Conservation (phyloP, 2,113 vertebrate genomes). For the Colinus virginianus region DNA sequence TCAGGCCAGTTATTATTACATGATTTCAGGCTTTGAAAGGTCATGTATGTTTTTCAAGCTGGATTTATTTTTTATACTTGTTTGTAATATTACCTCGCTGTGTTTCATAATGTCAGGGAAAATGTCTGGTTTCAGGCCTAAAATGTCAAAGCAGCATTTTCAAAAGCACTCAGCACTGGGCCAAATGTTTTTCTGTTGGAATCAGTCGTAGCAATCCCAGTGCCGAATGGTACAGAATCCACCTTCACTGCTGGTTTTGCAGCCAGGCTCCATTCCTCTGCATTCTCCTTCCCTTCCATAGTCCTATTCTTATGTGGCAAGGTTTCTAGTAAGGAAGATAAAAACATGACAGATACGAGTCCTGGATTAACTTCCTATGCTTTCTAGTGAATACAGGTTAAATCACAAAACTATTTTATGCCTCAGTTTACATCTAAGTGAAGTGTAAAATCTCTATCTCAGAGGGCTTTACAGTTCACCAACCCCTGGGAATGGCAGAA, state of each 20-base stretch:
- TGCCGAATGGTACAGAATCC: background rate
- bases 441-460: background rate
- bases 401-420: background rate
- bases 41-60: conserved; percentile 70
- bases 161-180: conserved; percentile 29
- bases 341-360: background rate
- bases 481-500: conserved; percentile 4
- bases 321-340: background rate
- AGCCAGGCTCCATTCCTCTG: background rate
- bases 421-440: background rate
- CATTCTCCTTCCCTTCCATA: background rate
- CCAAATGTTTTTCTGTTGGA: conserved; percentile 34
- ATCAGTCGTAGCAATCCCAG: background rate
- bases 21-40: conserved; percentile 69
- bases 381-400: background rate
- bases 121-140: conserved; percentile 67
- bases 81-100: conserved; percentile 62
- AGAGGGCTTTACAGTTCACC: background rate
- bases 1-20: conserved; percentile 60
- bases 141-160: conserved; percentile 73
- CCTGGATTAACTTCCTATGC: background rate
- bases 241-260: background rate
- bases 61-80: conserved; percentile 69
- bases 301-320: background rate
- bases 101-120: conserved; percentile 72